Base-by-base conservation (phyloP, 2,888 invertebrate species). In the Diaperis boleti region DNA sequence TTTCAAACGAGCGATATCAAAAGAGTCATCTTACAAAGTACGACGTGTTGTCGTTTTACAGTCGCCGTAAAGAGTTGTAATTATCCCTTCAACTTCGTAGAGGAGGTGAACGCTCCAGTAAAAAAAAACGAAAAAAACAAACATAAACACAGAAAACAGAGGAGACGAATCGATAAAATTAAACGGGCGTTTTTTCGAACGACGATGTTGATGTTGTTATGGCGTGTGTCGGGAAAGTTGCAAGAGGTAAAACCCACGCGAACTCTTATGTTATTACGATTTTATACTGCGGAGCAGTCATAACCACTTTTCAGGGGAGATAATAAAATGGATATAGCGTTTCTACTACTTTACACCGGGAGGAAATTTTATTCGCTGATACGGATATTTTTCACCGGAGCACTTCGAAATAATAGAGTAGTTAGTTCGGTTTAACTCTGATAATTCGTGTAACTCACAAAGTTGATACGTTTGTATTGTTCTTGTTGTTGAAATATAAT, bases 191-290 rank as follows among this genome's bases (percentile, higher is more conserved):
- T 52, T 50, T 52, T 52, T 39, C 20, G 39, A 52, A 39, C 26
- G 20, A 18, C 20, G 37, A 50, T 50, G 49, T 50, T 50, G 49
- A 52, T 52, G 52, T 37, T 52, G 39, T 35, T 52, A 35, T 52
- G 26, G 52, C 52, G 52, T 52, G 52, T 37, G 20, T 50, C 31
- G 49, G 35, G 15, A 35, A 50, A 35, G 31, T 50, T 50, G 49
- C 49, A 50, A 50, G 31, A 42, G 33, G 47, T 39, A 52, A 52
- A 52, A 52, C 52, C 22, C 52, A 52, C 37, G 39, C 52, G 35
- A 52, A 52, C 49, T 50, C 31, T 47, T 31, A 47, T 17, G 18
- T 22, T 44, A 44, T 15, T 31, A 22, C 31, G 49, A 49, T 49
- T 49, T 49, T 49, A 49, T 49, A 17, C 31, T 33, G 11, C 13